Conservation (phyloP, 2,797 vertebrate genomes). For the Gobionotothen gibberifrons region DNA sequence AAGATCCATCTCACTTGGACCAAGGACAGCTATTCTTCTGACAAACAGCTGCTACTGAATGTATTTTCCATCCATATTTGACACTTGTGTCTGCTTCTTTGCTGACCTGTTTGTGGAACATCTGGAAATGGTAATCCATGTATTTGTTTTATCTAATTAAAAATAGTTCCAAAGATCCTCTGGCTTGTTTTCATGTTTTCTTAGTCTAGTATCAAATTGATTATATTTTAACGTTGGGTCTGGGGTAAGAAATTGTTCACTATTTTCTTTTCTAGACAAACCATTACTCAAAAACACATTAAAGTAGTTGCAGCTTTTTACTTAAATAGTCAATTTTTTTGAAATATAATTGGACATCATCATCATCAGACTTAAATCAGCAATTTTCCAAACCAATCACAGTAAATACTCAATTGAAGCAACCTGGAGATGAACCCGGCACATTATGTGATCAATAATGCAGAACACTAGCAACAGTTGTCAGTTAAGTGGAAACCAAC, state of each 20-base stretch:
- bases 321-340: not conserved
- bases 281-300: no score
- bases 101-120: not conserved
- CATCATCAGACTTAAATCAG: not conserved
- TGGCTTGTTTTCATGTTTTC: no score
- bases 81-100: not conserved
- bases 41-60: conserved; percentile 14
- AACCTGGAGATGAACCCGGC: conserved; percentile 24
- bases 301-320: not conserved
- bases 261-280: no score
- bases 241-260: no score
- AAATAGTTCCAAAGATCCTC: not conserved
- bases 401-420: conserved; percentile 12
- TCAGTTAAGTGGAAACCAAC: conserved; percentile 31
- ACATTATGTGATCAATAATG: not conserved
- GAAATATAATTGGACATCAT: not conserved
- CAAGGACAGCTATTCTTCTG: conserved; percentile 5
- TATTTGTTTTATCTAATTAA: not conserved
- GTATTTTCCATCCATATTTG: not conserved
- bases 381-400: not conserved
- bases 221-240: not conserved
- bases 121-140: not conserved
- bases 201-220: not conserved
- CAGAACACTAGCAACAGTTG: conserved; percentile 12
- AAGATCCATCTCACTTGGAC: not conserved